These are phyloP conservation scores for Pristis pectinata DNA, from an alignment of 2,797 vertebrate species.

Conservation along the genomic window DNA sequence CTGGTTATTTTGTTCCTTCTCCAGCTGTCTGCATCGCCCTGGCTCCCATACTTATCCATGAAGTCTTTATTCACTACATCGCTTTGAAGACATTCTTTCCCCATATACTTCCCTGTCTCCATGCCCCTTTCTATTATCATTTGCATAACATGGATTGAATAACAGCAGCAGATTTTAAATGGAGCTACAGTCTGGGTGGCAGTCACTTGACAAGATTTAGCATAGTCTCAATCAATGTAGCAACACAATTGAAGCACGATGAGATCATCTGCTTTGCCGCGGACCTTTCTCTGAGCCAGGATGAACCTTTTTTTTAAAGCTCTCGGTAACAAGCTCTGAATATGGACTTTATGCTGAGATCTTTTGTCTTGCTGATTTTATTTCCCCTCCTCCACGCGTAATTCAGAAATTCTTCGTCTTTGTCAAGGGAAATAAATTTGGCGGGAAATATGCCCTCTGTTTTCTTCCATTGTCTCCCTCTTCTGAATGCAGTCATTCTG, in stretches of 20 bases:
- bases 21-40: constrained; percentile 23
- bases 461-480: neutral
- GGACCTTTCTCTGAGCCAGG: neutral
- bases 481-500: neutral
- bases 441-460: neutral
- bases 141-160: constrained; percentile 26
- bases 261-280: constrained; percentile 35
- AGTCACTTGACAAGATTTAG: constrained; percentile 34
- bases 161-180: constrained; percentile 23
- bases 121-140: constrained; percentile 28
- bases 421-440: neutral
- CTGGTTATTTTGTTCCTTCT: neutral
- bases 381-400: neutral
- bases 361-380: constrained; percentile 11
- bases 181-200: constrained; percentile 36
- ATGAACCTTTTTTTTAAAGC: neutral
- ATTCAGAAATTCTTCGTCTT: constrained; percentile 30
- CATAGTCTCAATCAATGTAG: constrained; percentile 33
- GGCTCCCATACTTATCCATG: constrained; percentile 22
- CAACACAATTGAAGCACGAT: constrained; percentile 29
- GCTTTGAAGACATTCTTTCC: constrained; percentile 28
- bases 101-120: constrained; percentile 30
- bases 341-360: constrained; percentile 20
- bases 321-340: constrained; percentile 27
- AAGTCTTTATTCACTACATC: constrained; percentile 30